Evolutionary conservation across 2,113 vertebrate species (phyloP).

Genomic region (Numida meleagris): DNA sequence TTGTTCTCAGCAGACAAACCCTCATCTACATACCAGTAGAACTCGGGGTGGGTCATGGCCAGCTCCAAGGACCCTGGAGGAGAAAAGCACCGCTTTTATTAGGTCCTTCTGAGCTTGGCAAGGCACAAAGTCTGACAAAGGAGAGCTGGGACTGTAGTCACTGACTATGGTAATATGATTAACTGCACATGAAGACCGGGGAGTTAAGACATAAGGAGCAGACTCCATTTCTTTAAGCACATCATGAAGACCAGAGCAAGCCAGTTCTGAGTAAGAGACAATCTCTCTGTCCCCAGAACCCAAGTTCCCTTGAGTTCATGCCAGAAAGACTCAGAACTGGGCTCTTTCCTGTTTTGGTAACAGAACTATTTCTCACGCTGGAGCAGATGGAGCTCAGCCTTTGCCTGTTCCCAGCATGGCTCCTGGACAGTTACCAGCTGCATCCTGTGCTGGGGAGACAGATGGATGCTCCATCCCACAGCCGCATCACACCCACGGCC

Average conservation of each 20-base stretch:
- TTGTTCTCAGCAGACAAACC: constrained; percentile 87
- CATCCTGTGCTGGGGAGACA: constrained; percentile 4
- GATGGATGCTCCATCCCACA: constrained; percentile 49
- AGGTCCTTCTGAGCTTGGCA: neutral
- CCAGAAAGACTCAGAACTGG: neutral
- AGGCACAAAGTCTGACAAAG: neutral
- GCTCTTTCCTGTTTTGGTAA: neutral
- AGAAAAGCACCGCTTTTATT: neutral
- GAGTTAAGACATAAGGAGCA: neutral
- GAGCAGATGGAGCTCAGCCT: constrained; percentile 7
- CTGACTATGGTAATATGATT: neutral
- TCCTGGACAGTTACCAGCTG: constrained; percentile 1
- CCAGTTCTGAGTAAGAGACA: neutral
- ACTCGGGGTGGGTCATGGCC: constrained; percentile 97
- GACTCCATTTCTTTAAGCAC: neutral
- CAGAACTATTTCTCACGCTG: neutral
- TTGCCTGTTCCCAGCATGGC: neutral
- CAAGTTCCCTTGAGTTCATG: neutral
- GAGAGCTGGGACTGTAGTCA: neutral
- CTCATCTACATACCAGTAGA: constrained; percentile 99
- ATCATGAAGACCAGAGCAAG: neutral
- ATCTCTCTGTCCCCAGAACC: neutral
- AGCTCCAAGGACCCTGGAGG: constrained; percentile 88
- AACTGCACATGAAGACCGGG: too few relatives aligned
- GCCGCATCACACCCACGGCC: constrained; percentile 25